These are phyloP conservation scores for Scomber colias DNA, from an alignment of 2,113 vertebrate genomes.

Conservation along the genomic window DNA sequence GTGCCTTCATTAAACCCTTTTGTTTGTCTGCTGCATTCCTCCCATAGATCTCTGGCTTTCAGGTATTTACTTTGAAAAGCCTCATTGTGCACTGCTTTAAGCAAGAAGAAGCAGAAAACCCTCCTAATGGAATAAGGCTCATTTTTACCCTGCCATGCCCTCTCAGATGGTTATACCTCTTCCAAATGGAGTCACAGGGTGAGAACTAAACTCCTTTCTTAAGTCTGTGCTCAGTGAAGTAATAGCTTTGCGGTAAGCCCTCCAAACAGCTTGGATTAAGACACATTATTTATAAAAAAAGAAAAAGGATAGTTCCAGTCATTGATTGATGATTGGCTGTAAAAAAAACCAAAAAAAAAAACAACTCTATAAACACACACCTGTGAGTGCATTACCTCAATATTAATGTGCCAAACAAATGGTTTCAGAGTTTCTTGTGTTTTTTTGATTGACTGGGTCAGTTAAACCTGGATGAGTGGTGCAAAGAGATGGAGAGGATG, in stretches of 20 bases:
- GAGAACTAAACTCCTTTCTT: conserved; percentile 12
- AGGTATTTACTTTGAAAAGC: conserved; percentile 49
- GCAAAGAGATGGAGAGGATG: too few species aligned
- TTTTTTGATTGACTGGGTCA: too few species aligned
- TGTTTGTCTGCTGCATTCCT: conserved; percentile 5
- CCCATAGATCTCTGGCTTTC: conserved; percentile 13
- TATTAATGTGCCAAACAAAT: too few species aligned
- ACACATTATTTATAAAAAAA: neutral
- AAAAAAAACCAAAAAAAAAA: too few species aligned
- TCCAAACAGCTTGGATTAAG: conserved; percentile 43
- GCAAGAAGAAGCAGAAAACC: neutral
- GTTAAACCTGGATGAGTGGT: too few species aligned
- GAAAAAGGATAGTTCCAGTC: too few species aligned
- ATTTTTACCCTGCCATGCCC: conserved; percentile 3
- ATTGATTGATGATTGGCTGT: too few species aligned
- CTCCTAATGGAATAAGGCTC: conserved; percentile 48
- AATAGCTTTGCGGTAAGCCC: conserved; percentile 46
- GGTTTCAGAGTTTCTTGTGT: too few species aligned
- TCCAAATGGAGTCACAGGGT: conserved; percentile 45
- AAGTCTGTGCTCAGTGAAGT: conserved; percentile 30
- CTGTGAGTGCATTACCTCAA: too few species aligned
- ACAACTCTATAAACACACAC: too few species aligned
- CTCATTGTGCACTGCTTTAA: conserved; percentile 28
- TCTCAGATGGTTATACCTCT: conserved; percentile 37
- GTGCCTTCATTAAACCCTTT: neutral